Base-by-base conservation (phyloP, 2,113 vertebrate species). In the Catagonus wagneri region DNA sequence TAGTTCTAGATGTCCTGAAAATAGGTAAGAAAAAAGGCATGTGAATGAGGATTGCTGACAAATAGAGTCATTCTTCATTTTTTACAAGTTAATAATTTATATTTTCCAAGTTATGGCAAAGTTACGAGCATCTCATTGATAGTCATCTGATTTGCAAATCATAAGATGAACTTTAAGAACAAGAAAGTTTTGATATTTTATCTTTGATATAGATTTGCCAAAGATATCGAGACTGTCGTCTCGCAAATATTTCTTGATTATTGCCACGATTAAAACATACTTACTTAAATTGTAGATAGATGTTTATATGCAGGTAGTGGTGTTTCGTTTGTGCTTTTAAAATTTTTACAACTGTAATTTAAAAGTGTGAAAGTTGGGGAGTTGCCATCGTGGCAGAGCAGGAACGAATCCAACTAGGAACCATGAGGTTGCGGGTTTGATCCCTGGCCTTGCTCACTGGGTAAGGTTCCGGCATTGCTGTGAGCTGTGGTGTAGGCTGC, bases 281-380 rank as follows among this genome's bases (percentile, higher is more conserved):
- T 95, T 90, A 36, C 34, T 89, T 83, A 95, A 84, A n/a, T 36
- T 39, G 8, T 85, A 83, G 72, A 17, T 74, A 97, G 27, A 29
- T 66, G 83, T 96, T 96, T 95, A 84, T 52, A 50, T 63, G 25
- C 7, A 90, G 8, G 15, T 92, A 29, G 14, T 90, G 75, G 54
- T 72, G 16, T 84, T 90, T 96, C 76, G 25, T 93, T 94, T 87
- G 13, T 61, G n/a, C 88, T 5, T 76, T 88, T 90, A 80, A 69
- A 89, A 63, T 72, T 87, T 79, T 93, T 88, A 74, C 20, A 89
- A 17, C 32, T 94, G 19, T 84, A 44, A 94, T 69, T 92, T 95
- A 23, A 71, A 85, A 90, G 50, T 80, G 58, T 58, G 85, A 95
- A 95, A 44, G 1, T 72, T n/a, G n/a, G n/a, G n/a, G n/a, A n/a